phyloP scores from a whole-genome alignment of 2,888 invertebrate species.

The Microplitis deprimator region DNA sequence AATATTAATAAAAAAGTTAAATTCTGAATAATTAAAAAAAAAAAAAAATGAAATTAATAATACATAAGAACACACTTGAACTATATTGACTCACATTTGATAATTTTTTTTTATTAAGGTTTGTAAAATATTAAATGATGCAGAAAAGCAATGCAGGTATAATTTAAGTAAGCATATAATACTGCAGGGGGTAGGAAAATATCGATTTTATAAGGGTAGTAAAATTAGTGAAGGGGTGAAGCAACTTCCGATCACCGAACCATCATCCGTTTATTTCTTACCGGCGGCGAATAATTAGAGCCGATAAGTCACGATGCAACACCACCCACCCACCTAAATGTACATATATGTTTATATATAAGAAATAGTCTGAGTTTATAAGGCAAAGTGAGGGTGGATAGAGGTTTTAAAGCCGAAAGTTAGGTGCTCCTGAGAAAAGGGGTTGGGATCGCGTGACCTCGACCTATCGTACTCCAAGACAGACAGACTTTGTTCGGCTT shows the following conservation, averaged over 20 bases:
- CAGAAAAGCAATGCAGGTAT: not conserved
- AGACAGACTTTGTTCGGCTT: conserved; percentile 65
- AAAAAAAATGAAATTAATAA: no score
- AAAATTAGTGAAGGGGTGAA: conserved; percentile 52
- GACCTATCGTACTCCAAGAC: conserved; percentile 63
- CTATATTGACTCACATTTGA: no score
- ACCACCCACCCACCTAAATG: conserved; percentile 49
- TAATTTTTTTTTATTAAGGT: no score
- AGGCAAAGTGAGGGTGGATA: conserved; percentile 23
- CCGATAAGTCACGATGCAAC: conserved; percentile 70
- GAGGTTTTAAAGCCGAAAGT: conserved; percentile 40
- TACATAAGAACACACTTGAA: no score
- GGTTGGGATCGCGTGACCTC: conserved; percentile 68
- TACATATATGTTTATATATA: conserved; percentile 37
- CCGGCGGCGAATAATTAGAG: conserved; percentile 67
- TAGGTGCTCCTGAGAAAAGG: conserved; percentile 40
- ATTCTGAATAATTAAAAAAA: no score
- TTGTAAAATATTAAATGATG: not conserved
- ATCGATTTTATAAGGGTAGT: conserved; percentile 41
- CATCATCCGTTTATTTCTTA: conserved; percentile 58
- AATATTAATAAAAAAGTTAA: no score
- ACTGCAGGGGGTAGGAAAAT: conserved; percentile 39
- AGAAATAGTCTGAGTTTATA: conserved; percentile 43
- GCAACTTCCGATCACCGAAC: conserved; percentile 59
- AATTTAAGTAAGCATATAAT: conserved; percentile 17